phyloP scores from a whole-genome alignment of 2,113 vertebrate genomes.

The Alethe castanea region DNA sequence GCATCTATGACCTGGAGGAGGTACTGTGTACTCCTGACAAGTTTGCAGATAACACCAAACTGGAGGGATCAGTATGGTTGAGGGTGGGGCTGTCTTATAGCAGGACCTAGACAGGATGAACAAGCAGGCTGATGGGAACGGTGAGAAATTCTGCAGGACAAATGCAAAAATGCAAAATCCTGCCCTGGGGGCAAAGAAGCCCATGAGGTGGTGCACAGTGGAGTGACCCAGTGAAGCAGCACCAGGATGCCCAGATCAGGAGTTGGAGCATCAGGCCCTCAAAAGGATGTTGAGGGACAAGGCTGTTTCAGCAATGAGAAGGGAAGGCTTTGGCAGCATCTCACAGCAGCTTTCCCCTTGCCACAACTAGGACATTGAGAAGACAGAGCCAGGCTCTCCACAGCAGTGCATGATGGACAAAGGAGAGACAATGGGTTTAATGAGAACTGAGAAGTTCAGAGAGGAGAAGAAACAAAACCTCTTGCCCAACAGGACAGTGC shows the following conservation, averaged over 20 bases:
- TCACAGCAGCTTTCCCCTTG: not conserved
- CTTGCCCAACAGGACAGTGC: not conserved
- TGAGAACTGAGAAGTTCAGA: not conserved
- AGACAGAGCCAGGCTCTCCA: not conserved
- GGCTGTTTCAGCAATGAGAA: not conserved
- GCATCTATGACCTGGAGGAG: not conserved
- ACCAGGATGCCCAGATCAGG: not conserved
- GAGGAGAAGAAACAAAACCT: not conserved
- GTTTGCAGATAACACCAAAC: not conserved
- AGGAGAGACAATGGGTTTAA: not conserved
- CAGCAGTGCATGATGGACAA: not conserved
- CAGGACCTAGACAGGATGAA: not conserved
- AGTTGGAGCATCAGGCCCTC: not conserved
- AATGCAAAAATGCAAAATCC: not conserved
- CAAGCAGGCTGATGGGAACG: accelerated
- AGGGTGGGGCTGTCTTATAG: not conserved
- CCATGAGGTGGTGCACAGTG: no score
- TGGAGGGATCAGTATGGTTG: not conserved
- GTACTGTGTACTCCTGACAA: not conserved
- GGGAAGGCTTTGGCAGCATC: not conserved
- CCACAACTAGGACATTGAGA: not conserved
- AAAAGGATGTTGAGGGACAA: not conserved
- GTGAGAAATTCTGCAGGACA: not conserved
- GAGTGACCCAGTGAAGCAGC: accelerated
- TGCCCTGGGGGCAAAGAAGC: not conserved